phyloP scores from a whole-genome alignment of 37 sponge, comb jelly and placozoan genomes.

The Spongilla lacustris region DNA sequence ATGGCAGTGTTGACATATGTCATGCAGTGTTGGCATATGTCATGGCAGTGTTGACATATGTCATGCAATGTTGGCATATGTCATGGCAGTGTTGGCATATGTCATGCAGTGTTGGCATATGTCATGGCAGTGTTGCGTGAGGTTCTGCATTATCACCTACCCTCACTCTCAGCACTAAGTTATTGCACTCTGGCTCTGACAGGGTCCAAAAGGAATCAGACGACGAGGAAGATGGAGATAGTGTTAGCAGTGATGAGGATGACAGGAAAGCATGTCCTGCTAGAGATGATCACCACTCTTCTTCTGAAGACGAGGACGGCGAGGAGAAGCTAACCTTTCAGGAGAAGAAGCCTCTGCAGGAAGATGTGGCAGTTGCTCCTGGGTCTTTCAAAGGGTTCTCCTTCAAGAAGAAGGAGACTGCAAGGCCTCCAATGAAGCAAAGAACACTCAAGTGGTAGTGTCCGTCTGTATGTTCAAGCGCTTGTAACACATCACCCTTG shows the following conservation, averaged over 20 bases:
- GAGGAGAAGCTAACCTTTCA: slow-evolving; percentile 44
- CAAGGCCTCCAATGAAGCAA: slow-evolving; percentile 51
- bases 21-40: background rate
- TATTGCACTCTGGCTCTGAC: no score
- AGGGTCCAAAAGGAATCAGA: background rate
- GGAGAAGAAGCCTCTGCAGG: slow-evolving; percentile 47
- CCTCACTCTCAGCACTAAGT: no score
- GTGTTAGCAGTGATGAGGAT: slow-evolving; percentile 4
- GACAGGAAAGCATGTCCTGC: background rate
- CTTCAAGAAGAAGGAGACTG: slow-evolving; percentile 67
- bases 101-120: slow-evolving; percentile 6
- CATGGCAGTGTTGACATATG: no score
- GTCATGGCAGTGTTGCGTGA: background rate
- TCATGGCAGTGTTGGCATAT: no score
- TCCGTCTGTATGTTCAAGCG: background rate
- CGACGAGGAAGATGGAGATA: slow-evolving; percentile 24
- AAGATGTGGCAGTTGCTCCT: background rate
- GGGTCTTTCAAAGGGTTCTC: slow-evolving; percentile 65
- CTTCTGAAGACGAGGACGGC: slow-evolving; percentile 10
- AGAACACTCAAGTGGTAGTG: slow-evolving; percentile 39
- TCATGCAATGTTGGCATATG: no score
- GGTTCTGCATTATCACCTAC: no score
- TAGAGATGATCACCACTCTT: no score
- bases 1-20: no score
- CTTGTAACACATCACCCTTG: no score